phyloP scores from a whole-genome alignment of 1,140 invertebrate genomes.

The Artemia franciscana region DNA sequence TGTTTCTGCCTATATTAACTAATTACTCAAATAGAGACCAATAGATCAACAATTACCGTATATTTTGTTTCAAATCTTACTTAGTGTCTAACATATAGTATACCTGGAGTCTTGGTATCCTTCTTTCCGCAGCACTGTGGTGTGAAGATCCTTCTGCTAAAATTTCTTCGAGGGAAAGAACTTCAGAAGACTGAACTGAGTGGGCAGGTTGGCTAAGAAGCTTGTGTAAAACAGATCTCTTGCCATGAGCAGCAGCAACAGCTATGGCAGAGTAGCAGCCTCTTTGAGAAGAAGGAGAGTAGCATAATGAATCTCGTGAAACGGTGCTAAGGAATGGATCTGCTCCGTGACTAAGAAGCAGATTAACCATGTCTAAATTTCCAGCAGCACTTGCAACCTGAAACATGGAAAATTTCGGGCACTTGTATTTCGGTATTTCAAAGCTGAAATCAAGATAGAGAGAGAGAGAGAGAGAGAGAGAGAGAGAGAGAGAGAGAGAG shows the following conservation, averaged over 20 bases:
- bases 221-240: conserved; percentile 46
- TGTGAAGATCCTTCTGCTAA: conserved; percentile 44
- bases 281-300: conserved; percentile 54
- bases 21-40: too few relatives aligned
- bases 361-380: conserved; percentile 48
- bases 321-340: conserved; percentile 63
- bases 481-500: background rate
- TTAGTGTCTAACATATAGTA: too few relatives aligned
- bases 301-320: conserved; percentile 53
- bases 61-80: too few relatives aligned
- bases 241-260: conserved; percentile 61
- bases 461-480: too few relatives aligned
- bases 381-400: conserved; percentile 48
- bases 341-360: conserved; percentile 54
- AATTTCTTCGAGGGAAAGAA: conserved; percentile 68
- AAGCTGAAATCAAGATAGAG: background rate
- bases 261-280: conserved; percentile 64
- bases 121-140: conserved; percentile 12
- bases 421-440: too few relatives aligned
- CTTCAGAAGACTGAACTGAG: conserved; percentile 37
- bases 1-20: too few relatives aligned
- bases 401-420: background rate
- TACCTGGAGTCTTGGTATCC: conserved; percentile 15
- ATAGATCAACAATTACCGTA: too few relatives aligned
- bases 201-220: conserved; percentile 47